Base-by-base conservation (phyloP, 1,140 invertebrate species). In the Drosophila punjabiensis region DNA sequence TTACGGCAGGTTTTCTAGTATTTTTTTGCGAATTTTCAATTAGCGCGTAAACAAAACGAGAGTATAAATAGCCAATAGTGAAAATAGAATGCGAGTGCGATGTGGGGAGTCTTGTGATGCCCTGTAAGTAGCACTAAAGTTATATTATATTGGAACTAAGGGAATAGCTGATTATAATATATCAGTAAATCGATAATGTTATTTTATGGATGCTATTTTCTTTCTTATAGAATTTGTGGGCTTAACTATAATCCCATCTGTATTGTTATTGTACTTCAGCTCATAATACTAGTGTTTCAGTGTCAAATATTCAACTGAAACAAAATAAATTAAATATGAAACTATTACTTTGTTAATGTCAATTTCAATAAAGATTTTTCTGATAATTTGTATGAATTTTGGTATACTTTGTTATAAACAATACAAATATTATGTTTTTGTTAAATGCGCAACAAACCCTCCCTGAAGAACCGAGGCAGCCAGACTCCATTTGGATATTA, bases 21-120 rank as follows among this genome's bases (percentile, higher is more conserved):
- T 67, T 63, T 62, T 45, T 70, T 70, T 79, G 76, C 59, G 20
- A 79, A 43, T 78, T 70, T 78, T 69, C 75, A 69, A 69, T 69
- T 78, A 78, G 76, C 59, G 47, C 62, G 52, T 65, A 68, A 79
- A 43, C 59, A 70, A 83, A 88, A 61, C 63, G 32, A 56, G 55
- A 55, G 64, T 74, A 66, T 76, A 79, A 63, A 71, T 56, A 66
- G 41, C 30, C 58, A 41, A 50, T 53, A 63, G 43, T 65, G 59
- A 50, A 71, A 41, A 39, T 64, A 41, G 47, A 62, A 61, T 28
- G 32, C 13, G 10, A 32, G 24, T 45, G 20, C 11, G 16, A 62
- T 33, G 14, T 53, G 20, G 41, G 39, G 37, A 24, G 67, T 41
- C 43, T 10, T 8, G 0, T n/a, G 8, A 43, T 77, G 37, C 35